Base-by-base conservation (phyloP, 2,888 invertebrate species). In the Euclidia mi region DNA sequence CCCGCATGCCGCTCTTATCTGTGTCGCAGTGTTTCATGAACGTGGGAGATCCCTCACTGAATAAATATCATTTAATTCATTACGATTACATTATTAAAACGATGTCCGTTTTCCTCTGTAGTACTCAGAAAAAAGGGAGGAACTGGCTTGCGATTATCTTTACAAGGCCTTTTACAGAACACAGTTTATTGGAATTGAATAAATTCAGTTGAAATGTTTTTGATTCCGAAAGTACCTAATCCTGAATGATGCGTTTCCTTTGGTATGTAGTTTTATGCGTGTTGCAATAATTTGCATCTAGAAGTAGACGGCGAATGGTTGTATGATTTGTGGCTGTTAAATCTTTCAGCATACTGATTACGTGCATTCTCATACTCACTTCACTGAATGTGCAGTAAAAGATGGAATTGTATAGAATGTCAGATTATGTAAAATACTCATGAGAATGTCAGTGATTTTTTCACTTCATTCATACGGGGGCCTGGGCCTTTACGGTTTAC, bases 71-170 rank as follows among this genome's bases (percentile, higher is more conserved):
- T 35, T 61, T 18, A 52, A 59, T 71, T 61, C 48, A 61, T 50
- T 34, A 48, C 11, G 14, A 62, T 46, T 17, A 35, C n/a, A 14
- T 42, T 55, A 44, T 52, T n/a, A 45, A 60, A 49, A 34, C 29
- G 37, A 64, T 64, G 38, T 61, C 61, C 56, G 71, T 72, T 71
- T 74, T 72, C 72, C 76, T 72, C 48, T 20, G n/a, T 9, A 10
- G 45, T 75, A 59, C 67, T 66, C 38, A 35, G 63, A 65, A 72
- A 69, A 11, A 43, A 37, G 41, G 56, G 38, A 44, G 14, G 43
- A 25, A 44, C 38, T 44, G 44, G 34, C 32, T 25, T 18, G 31
- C 41, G 20, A 17, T 42, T 37, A 37, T 25, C 43, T 10, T 28
- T 25, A n/a, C 42, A 47, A 53, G 50, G 53, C 12, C 55, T 43